phyloP scores from a whole-genome alignment of 1,140 invertebrate species.

The Caenorhabditis briggsae region DNA sequence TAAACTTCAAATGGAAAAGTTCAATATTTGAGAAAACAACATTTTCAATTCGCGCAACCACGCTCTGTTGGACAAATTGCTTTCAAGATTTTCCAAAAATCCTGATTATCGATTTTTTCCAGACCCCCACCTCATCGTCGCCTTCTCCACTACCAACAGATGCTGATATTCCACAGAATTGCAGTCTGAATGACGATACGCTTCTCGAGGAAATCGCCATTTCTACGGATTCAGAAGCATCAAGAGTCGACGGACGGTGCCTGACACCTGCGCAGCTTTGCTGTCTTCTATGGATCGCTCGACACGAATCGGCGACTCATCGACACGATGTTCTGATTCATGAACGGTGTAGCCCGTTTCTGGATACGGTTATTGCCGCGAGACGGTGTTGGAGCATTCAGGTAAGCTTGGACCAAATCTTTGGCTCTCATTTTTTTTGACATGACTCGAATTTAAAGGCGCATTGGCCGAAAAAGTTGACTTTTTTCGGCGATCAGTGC shows the following conservation, averaged over 20 bases:
- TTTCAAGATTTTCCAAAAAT: background rate
- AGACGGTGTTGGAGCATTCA: conserved; percentile 59
- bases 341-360: conserved; percentile 50
- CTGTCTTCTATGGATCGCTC: conserved; percentile 22
- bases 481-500: no score
- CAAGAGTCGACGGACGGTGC: background rate
- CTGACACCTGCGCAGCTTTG: conserved; percentile 31
- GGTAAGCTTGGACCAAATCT: no score
- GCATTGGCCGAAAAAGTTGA: no score
- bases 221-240: background rate
- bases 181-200: conserved; percentile 56
- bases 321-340: conserved; percentile 40
- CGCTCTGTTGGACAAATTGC: no score
- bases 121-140: background rate
- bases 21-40: no score
- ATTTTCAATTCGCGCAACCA: no score
- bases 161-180: conserved; percentile 43
- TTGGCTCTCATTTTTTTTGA: no score
- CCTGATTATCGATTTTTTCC: background rate
- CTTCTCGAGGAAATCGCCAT: conserved; percentile 52
- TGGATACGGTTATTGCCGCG: conserved; percentile 29
- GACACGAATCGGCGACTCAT: conserved; percentile 27
- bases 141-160: background rate
- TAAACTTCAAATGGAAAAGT: no score
- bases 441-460: no score